These are phyloP conservation scores for Brachypodius melanocephalos DNA, from an alignment of 2,113 vertebrate genomes.

Conservation along the genomic window DNA sequence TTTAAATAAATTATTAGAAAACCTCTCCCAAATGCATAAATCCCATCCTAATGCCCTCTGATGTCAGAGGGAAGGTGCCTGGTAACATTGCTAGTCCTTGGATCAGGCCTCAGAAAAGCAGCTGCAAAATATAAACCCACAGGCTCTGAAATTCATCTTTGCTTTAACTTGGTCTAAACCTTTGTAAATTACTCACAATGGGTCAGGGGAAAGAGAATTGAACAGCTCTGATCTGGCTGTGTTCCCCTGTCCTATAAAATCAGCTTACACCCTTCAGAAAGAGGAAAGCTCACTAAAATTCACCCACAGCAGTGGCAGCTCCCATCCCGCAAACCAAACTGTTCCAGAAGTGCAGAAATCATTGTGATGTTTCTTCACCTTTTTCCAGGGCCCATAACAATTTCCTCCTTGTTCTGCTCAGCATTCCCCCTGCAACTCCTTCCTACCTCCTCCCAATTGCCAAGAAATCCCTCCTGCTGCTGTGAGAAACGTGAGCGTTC, in stretches of 20 bases:
- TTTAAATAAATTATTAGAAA: conserved; percentile 6
- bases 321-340: not conserved
- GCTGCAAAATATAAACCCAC: conserved; percentile 23
- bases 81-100: not conserved
- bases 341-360: not conserved
- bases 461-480: not conserved
- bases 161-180: not conserved
- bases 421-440: not conserved
- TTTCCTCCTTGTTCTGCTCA: not conserved
- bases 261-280: not conserved
- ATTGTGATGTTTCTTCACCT: not conserved
- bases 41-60: not conserved
- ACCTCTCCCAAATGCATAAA: not conserved
- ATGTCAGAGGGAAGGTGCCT: conserved; percentile 12
- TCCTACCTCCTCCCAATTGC: not conserved
- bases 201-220: not conserved
- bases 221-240: conserved; percentile 9
- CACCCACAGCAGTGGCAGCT: not conserved
- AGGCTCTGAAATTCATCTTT: conserved; percentile 17
- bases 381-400: not conserved
- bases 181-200: conserved; percentile 4
- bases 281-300: not conserved
- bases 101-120: conserved; percentile 21
- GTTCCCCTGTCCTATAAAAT: conserved; percentile 20
- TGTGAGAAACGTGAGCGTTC: not conserved